Conservation (phyloP, 2,113 vertebrate species). For the Pithys albifrons region DNA sequence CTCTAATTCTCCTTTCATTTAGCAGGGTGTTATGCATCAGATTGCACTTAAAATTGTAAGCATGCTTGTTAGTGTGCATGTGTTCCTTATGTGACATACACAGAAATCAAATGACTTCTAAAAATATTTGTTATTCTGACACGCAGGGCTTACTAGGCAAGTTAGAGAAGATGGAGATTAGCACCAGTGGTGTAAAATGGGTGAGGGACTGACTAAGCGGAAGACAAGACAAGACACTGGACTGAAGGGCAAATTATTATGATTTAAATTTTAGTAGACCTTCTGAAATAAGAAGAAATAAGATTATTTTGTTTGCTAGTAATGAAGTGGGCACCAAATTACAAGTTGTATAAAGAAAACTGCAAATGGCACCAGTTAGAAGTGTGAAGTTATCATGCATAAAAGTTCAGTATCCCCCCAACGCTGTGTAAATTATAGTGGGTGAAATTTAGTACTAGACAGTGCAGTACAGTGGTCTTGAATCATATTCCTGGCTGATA, state of each 20-base stretch:
- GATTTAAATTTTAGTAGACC: neutral
- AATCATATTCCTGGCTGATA: neutral
- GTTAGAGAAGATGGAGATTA: neutral
- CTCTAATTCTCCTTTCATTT: neutral
- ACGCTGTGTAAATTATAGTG: neutral
- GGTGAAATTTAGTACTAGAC: neutral
- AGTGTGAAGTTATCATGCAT: fast-evolving
- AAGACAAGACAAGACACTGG: neutral
- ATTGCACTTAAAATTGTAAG: constrained; percentile 7
- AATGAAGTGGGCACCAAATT: neutral
- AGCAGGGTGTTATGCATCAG: neutral
- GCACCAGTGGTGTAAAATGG: neutral
- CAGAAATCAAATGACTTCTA: neutral
- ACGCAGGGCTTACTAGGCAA: neutral
- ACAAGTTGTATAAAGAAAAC: neutral
- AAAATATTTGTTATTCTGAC: neutral
- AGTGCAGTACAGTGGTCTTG: fast-evolving
- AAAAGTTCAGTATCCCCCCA: neutral
- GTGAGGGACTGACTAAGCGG: neutral
- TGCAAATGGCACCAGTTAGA: neutral
- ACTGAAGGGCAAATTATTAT: neutral
- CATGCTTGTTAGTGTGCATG: neutral
- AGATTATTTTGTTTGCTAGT: neutral
- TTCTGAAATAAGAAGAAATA: neutral
- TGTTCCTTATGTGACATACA: neutral